Conservation (phyloP, 2,797 vertebrate genomes). For the Acrossocheilus wenchowensis region DNA sequence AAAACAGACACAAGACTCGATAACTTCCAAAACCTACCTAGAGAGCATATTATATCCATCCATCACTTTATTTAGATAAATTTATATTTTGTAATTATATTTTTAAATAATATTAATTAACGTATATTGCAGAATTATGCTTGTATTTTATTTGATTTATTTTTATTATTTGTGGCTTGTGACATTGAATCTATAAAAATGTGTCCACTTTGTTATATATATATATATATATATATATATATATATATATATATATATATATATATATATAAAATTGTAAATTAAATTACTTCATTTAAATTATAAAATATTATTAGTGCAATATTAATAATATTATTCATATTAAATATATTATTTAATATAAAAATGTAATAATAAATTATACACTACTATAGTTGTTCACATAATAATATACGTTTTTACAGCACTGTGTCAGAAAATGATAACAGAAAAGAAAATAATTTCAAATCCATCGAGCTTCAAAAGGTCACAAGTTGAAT, state of each 20-base stretch:
- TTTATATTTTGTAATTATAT: neutral
- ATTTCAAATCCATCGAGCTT: slow-evolving; percentile 59
- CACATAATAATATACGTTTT: neutral
- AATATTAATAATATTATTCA: neutral
- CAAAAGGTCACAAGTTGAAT: slow-evolving; percentile 67
- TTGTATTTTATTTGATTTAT: no score
- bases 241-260: no score
- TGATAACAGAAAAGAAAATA: slow-evolving; percentile 61
- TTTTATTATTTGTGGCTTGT: neutral
- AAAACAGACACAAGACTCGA: neutral
- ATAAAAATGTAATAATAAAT: neutral
- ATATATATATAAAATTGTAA: no score
- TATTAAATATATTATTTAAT: neutral
- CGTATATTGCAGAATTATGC: no score
- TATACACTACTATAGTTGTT: no score
- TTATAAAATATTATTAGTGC: neutral
- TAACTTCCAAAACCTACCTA: neutral
- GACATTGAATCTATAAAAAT: neutral
- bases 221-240: no score
- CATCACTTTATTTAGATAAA: neutral
- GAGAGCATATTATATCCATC: neutral
- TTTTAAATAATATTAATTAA: neutral
- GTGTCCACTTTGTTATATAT: no score
- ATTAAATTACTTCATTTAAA: neutral
- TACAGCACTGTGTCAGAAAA: neutral